Conservation (phyloP, 2,888 invertebrate species). For the Sylvicola fuscatus region DNA sequence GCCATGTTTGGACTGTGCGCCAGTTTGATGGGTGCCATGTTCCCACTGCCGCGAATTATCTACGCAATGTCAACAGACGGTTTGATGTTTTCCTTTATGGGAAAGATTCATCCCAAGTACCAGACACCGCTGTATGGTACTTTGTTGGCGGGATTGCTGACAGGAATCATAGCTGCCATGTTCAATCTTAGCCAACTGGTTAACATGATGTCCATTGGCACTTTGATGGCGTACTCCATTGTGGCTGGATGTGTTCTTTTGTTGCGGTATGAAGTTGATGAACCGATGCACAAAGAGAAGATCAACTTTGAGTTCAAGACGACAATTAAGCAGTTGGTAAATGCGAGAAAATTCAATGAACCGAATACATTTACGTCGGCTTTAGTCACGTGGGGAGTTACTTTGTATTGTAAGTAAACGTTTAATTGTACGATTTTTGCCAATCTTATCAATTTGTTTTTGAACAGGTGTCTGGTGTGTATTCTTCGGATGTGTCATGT, state of each 20-base stretch:
- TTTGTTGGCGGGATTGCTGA: constrained; percentile 49
- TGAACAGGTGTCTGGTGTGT: constrained; percentile 13
- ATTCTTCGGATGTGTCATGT: constrained; percentile 14
- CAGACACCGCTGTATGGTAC: constrained; percentile 65
- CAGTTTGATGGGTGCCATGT: constrained; percentile 68
- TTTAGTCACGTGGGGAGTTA: constrained; percentile 24
- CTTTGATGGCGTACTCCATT: constrained; percentile 50
- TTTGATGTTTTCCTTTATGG: constrained; percentile 55
- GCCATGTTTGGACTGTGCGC: constrained; percentile 72
- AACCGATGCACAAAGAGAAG: too few relatives aligned
- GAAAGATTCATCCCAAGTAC: constrained; percentile 47
- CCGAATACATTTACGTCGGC: constrained; percentile 26
- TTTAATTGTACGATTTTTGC: constrained; percentile 1
- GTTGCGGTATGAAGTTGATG: constrained; percentile 30
- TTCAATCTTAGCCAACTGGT: constrained; percentile 50
- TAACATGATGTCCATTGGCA: constrained; percentile 64
- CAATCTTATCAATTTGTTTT: not conserved
- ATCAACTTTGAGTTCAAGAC: constrained; percentile 4
- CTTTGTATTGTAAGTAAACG: constrained; percentile 27
- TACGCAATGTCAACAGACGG: constrained; percentile 83
- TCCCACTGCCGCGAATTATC: constrained; percentile 65
- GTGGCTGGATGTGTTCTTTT: constrained; percentile 55
- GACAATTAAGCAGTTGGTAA: constrained; percentile 23
- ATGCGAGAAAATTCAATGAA: constrained; percentile 19
- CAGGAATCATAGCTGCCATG: constrained; percentile 45